These are phyloP conservation scores for Actinia equina DNA, from an alignment of 64 coral and sea anemone species.

Conservation along the genomic window DNA sequence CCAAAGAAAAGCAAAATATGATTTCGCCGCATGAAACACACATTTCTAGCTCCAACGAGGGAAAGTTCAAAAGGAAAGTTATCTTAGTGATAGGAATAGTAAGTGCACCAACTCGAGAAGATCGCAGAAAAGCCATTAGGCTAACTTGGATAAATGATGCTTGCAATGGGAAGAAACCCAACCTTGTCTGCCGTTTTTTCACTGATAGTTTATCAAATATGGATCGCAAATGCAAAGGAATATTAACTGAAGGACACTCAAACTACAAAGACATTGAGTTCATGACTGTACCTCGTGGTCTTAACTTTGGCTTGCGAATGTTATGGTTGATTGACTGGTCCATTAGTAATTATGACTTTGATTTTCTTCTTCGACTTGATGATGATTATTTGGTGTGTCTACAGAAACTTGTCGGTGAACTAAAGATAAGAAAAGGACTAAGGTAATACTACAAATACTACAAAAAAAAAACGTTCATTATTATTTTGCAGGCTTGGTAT, in stretches of 20 bases:
- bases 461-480: too few species aligned
- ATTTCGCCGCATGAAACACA: not conserved
- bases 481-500: too few species aligned
- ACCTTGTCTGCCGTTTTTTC: conserved; percentile 80
- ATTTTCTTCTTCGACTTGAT: conserved; percentile 83
- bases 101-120: conserved; percentile 65
- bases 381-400: conserved; percentile 95
- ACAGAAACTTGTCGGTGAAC: conserved; percentile 63
- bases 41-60: not conserved
- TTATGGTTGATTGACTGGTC: conserved; percentile 86
- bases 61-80: not conserved
- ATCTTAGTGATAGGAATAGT: conserved; percentile 54
- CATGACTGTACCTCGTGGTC: conserved; percentile 63
- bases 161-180: conserved; percentile 32
- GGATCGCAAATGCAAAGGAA: conserved; percentile 31
- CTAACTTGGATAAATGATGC: conserved; percentile 68
- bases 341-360: conserved; percentile 53
- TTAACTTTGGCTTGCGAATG: conserved; percentile 76
- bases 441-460: not conserved
- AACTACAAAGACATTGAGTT: conserved; percentile 62
- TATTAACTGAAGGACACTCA: conserved; percentile 45
- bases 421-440: conserved; percentile 14
- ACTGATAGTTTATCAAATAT: conserved; percentile 74
- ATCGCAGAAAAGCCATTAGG: conserved; percentile 78
- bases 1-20: not conserved